Evolutionary conservation across 2,113 vertebrate species (phyloP).

Genomic region (Epinephelus fuscoguttatus): DNA sequence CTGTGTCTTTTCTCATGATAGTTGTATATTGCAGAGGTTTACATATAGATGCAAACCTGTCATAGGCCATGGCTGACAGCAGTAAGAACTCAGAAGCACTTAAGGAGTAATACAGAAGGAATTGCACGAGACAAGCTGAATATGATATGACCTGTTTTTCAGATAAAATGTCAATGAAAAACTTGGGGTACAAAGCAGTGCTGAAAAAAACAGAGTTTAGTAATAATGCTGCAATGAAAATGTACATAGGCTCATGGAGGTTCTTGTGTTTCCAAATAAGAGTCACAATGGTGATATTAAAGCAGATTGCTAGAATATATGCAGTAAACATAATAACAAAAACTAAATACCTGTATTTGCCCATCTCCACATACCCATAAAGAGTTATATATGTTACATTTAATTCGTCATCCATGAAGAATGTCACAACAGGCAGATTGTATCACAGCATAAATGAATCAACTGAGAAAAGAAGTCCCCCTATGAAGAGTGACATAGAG

Average conservation of each 20-base stretch:
- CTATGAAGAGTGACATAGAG: not conserved
- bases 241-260: constrained; percentile 45
- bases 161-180: constrained; percentile 39
- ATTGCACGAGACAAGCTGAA: constrained; percentile 36
- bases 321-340: constrained; percentile 6
- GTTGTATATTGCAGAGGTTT: constrained; percentile 3
- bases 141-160: constrained; percentile 44
- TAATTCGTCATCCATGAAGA: no score
- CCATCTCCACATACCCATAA: not conserved
- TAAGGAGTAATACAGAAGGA: constrained; percentile 22
- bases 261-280: constrained; percentile 27
- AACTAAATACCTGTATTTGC: not conserved
- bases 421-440: no score
- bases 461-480: not conserved
- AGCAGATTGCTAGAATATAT: constrained; percentile 40
- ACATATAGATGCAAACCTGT: constrained; percentile 46
- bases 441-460: not conserved
- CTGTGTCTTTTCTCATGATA: constrained; percentile 14
- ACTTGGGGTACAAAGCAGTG: constrained; percentile 39
- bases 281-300: constrained; percentile 38
- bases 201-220: constrained; percentile 3
- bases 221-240: constrained; percentile 43
- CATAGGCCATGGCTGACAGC: constrained; percentile 44
- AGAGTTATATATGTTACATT: constrained; percentile 17
- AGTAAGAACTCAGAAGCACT: constrained; percentile 19